Conservation (phyloP, 2,113 vertebrate species). For the Tetrao urogallus region DNA sequence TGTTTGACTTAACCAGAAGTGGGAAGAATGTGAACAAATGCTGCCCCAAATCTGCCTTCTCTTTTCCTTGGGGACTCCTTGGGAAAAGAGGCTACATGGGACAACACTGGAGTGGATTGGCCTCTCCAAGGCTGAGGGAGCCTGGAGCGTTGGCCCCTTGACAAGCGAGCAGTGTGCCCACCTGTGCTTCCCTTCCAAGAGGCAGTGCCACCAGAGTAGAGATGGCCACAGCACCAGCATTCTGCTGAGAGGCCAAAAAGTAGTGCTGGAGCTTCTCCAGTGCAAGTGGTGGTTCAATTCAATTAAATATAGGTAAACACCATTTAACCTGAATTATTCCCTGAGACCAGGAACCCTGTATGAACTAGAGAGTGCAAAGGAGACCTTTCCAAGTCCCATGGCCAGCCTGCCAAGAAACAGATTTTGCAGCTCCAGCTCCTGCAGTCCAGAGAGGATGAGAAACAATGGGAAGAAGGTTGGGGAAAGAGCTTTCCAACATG, state of each 20-base stretch:
- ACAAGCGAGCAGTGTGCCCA: background rate
- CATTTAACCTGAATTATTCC: background rate
- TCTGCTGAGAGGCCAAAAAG: background rate
- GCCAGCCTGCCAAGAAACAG: background rate
- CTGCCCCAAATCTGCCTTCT: background rate
- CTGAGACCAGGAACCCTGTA: background rate
- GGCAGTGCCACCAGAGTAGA: background rate
- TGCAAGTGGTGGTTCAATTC: background rate
- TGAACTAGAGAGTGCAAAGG: background rate
- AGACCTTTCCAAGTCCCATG: background rate
- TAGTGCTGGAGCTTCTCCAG: background rate
- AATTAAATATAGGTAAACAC: background rate
- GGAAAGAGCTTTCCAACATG: background rate
- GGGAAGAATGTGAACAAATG: background rate
- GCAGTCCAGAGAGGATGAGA: background rate
- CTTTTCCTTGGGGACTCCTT: background rate
- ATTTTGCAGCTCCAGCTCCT: background rate
- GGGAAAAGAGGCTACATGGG: background rate
- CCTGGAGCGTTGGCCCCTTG: background rate
- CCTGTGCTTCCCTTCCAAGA: background rate
- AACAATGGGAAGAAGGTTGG: background rate
- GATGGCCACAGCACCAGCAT: background rate
- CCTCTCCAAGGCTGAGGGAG: background rate
- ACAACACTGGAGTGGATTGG: rapidly evolving
- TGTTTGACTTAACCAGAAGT: background rate